Evolutionary conservation across 1,140 invertebrate species (phyloP), one percentile per base, ranked within the genome.

Genomic region (Drosophila truncata): DNA sequence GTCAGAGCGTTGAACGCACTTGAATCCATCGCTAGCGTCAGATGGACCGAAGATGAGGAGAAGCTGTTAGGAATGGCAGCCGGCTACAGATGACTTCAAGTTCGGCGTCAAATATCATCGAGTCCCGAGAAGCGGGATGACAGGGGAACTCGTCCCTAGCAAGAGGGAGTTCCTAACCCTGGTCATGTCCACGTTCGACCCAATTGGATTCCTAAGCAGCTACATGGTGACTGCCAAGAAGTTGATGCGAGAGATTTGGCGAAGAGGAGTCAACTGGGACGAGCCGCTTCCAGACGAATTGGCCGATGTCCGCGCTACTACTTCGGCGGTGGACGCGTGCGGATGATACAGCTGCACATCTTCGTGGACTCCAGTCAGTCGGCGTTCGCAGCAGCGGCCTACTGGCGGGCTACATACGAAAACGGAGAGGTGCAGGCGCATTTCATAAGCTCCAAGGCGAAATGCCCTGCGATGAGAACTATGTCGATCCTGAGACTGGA

Each of bases 331-430:
- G 23, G 31, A 16, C 13, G 11, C n/a, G 35, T 54, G 33, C 33
- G 6, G 31, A 33, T 16, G 6, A 3, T 64, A 41, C n/a, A 65
- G 13, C 16, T 78, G 27, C 64, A 81, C 11, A 58, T 63, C 14
- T 76, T 79, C 29, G 79, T 87, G 14, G 91, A 86, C 18, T 60
- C 63, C 31, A 78, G 67, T 27, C 59, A 73, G 23, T 23, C 39
- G 1, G 67, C 59, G 20, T 59, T 67, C 11, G 60, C 78, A 18
- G 74, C 64, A 2, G 70, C 47, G n/a, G 58, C 50, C 1, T 92
- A 83, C 42, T 69, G 57, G 35, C 18, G 77, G 27, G 46, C 25
- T 33, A 63, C 67, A 4, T 57, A 39, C 8, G 41, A 6, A 11
- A 29, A 27, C 33, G 20, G 8, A 1, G 29, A 44, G 6, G 23